A percentile compares a stretch with the other conserved stretches of the same genome.
Evolutionary conservation across 2,888 invertebrate genomes (phyloP).

Genomic region (Zhuqinia jingwanae): DNA sequence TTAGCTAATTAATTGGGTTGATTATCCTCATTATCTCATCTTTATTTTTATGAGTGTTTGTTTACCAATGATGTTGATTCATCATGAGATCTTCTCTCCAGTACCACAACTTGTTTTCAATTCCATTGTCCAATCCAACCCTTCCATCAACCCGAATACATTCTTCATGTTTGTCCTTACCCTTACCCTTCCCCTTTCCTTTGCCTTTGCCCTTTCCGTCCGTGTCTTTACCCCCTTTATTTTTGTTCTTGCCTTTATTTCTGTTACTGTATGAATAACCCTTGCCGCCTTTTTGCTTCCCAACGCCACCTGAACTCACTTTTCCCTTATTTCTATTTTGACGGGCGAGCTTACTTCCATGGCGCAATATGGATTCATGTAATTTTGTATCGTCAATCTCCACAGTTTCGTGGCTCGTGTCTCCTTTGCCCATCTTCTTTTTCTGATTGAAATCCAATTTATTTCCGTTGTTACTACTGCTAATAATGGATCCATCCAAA

Average conservation of each 20-base stretch:
- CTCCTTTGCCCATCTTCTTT: constrained; percentile 11
- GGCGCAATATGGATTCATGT: constrained; percentile 25
- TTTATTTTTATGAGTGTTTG: background rate
- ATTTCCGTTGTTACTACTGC: background rate
- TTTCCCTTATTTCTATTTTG: constrained; percentile 37
- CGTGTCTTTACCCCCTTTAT: constrained; percentile 11
- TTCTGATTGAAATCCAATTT: background rate
- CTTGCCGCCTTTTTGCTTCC: constrained; percentile 4
- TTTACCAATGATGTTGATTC: constrained; percentile 66
- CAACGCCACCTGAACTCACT: background rate
- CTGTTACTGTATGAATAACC: background rate
- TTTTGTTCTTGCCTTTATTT: background rate
- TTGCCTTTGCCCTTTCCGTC: constrained; percentile 27
- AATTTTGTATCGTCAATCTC: background rate
- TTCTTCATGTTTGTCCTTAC: constrained; percentile 32
- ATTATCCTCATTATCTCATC: background rate
- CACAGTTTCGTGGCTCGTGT: constrained; percentile 16
- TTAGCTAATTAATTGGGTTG: constrained; percentile 44
- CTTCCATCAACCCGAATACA: constrained; percentile 59
- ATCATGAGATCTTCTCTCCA: constrained; percentile 54
- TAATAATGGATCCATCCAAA: constrained; percentile 48
- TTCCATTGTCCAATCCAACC: constrained; percentile 56
- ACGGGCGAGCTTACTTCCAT: background rate
- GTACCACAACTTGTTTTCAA: constrained; percentile 67
- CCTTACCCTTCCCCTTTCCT: constrained; percentile 38